Conservation (phyloP, 2,113 vertebrate species). For the Diphyllodes magnificus region DNA sequence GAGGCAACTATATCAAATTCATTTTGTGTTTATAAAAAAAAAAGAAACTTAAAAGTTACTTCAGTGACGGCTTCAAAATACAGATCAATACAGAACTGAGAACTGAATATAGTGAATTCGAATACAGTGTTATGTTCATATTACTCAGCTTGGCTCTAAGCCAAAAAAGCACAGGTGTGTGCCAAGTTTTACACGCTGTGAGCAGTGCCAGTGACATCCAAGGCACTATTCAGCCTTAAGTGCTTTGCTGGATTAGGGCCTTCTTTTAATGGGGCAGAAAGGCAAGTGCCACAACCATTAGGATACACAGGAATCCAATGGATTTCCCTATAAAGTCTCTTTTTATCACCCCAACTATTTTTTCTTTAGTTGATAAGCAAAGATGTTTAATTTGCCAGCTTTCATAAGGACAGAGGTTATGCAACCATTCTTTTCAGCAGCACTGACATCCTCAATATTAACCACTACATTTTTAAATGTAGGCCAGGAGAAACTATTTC, state of each 20-base stretch:
- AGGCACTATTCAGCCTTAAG: not conserved
- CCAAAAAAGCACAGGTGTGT: not conserved
- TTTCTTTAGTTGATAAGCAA: not conserved
- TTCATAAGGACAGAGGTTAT: not conserved
- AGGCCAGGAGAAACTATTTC: not conserved
- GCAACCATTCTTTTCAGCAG: not conserved
- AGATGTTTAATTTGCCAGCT: not conserved
- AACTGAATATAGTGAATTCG: not conserved
- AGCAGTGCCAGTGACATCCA: not conserved
- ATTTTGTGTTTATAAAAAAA: conserved; percentile 21
- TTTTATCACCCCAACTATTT: not conserved
- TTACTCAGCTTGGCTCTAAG: not conserved
- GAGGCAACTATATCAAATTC: conserved; percentile 26
- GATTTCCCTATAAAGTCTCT: not conserved
- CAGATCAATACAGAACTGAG: conserved; percentile 20
- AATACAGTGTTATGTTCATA: not conserved
- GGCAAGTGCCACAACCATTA: not conserved
- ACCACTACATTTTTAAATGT: not conserved
- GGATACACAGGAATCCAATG: not conserved
- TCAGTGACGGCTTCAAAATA: not conserved
- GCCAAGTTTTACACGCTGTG: not conserved
- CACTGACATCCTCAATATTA: not conserved
- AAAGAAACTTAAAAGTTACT: conserved; percentile 24
- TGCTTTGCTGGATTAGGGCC: not conserved
- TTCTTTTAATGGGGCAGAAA: not conserved